Base-by-base conservation (phyloP, 2,797 vertebrate genomes). In the Labroides dimidiatus region DNA sequence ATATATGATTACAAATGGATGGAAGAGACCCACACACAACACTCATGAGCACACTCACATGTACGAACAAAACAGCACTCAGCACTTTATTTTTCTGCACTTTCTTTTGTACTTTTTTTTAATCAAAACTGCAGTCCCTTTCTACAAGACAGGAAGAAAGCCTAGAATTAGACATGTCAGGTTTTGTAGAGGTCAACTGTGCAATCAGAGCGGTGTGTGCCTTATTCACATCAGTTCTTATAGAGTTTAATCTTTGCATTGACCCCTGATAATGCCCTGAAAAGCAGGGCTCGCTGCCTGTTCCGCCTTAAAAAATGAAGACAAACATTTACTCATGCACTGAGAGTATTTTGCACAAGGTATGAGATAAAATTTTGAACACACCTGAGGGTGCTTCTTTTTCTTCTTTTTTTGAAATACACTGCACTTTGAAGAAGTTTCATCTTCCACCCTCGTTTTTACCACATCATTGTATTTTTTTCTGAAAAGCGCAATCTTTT, bases 111-210 rank as follows among this genome's bases (percentile, higher is more conserved):
- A 30, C 39, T 21, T 48, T 62, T 56, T 21, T 48, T 62, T 56
- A 78, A 82, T 85, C 83, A 88, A 91, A 86, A 69, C 58, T 9
- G 5, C 64, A 19, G 43, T 56, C 48, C 52, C 48, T 51, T 63
- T 59, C 70, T 87, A 85, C 80, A 87, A 90, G 37, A 13, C 9
- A 11, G 85, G 84, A 88, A 85, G 75, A 76, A 63, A 57, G 83
- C 77, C 78, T 58, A 50, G 64, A 80, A 87, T 86, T 90, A 79
- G 87, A 88, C 84, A 90, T 88, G 89, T 84, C 85, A 84, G 90
- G 87, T 91, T 73, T 84, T 19, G 2, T 30, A 37, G 64, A 82
- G 91, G 87, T 90, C 83, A 89, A 41, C 80, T 56, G 82, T 85
- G 76, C 87, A 86, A 91, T 88, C 88, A 82, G 77, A 87, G 85